Percentiles rank a stretch among this genome's conserved stretches.
These are phyloP conservation scores for Passerina amoena DNA, from an alignment of 2,113 vertebrate genomes.

Conservation along the genomic window DNA sequence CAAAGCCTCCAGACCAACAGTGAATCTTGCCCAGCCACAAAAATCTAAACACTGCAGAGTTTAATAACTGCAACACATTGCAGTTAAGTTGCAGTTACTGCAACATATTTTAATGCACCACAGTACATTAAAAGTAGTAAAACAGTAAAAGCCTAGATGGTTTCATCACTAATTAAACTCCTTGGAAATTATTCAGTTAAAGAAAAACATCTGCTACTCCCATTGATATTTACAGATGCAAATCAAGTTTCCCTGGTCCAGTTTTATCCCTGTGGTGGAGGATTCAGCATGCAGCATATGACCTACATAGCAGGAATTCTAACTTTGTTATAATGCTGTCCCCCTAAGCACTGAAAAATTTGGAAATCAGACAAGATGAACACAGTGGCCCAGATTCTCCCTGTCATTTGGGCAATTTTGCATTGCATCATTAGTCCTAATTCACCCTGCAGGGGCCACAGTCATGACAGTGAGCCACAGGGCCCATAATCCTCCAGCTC, in stretches of 20 bases:
- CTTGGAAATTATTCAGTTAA: neutral
- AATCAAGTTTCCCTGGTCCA: neutral
- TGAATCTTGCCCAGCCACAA: neutral
- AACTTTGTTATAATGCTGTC: conserved; percentile 10
- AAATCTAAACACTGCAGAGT: neutral
- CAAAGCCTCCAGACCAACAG: neutral
- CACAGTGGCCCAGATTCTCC: neutral
- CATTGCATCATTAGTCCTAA: neutral
- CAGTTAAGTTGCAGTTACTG: neutral
- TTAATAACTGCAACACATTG: neutral
- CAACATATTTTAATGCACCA: neutral
- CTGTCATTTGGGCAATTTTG: conserved; percentile 7
- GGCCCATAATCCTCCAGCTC: neutral
- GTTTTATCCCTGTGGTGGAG: neutral
- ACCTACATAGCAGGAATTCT: conserved; percentile 38
- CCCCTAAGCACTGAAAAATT: conserved; percentile 42
- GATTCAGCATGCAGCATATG: neutral
- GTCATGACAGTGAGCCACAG: neutral
- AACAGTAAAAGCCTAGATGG: neutral
- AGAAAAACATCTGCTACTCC: neutral
- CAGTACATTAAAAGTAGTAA: no score
- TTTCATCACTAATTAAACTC: neutral
- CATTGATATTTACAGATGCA: neutral
- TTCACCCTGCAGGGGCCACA: neutral
- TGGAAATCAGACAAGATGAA: conserved; percentile 43